Conservation (phyloP, 2,113 vertebrate genomes). For the Eptesicus fuscus region DNA sequence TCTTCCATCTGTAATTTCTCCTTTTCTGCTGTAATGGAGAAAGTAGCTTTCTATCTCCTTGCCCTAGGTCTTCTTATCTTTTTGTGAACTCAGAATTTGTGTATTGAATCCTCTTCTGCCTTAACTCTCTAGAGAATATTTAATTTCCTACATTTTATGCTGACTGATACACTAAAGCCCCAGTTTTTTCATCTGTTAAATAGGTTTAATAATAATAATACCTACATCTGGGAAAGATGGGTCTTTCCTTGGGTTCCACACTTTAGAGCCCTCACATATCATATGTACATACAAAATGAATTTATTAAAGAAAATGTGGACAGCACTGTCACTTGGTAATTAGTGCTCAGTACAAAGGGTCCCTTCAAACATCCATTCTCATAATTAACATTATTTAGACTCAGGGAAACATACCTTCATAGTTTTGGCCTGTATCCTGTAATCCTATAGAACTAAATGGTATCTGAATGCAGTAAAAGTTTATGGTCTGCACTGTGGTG, state of each 20-base stretch:
- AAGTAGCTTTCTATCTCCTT: neutral
- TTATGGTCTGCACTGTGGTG: neutral
- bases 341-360: neutral
- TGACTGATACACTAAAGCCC: neutral
- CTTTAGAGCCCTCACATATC: neutral
- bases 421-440: neutral
- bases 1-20: neutral
- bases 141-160: neutral
- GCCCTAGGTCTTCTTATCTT: neutral
- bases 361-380: neutral
- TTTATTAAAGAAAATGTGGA: neutral
- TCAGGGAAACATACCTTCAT: neutral
- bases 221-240: neutral
- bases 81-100: neutral
- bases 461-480: neutral
- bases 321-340: neutral
- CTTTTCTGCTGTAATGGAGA: neutral
- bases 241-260: neutral
- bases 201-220: neutral
- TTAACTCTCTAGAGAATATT: neutral
- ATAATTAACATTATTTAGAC: neutral
- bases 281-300: neutral
- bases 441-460: neutral
- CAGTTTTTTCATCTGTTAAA: neutral
- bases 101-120: neutral